These are phyloP conservation scores for Petrolisthes cinctipes DNA, from an alignment of 2,888 invertebrate genomes.

Conservation along the genomic window DNA sequence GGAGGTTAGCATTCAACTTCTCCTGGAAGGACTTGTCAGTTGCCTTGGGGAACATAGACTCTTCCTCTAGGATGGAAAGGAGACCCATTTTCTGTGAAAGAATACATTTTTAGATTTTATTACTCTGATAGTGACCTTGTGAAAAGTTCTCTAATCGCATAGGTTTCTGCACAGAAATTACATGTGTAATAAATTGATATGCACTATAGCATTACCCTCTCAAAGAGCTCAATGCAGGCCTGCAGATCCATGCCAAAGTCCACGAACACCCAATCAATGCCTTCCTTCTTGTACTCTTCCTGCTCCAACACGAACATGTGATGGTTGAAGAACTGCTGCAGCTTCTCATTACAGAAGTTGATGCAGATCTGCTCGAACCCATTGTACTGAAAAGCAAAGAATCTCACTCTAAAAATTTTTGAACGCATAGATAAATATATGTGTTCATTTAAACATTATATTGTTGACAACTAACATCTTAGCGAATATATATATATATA, in stretches of 20 bases:
- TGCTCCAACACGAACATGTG: constrained; percentile 99
- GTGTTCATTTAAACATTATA: too few relatives aligned
- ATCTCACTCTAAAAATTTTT: too few relatives aligned
- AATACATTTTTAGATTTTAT: not conserved
- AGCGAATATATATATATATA: too few relatives aligned
- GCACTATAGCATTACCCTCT: too few relatives aligned
- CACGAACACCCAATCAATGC: constrained; percentile 98
- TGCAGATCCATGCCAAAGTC: constrained; percentile 99
- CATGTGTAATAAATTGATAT: too few relatives aligned
- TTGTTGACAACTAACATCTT: too few relatives aligned
- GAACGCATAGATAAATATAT: too few relatives aligned
- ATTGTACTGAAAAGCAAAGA: constrained; percentile 72
- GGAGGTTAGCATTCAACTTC: constrained; percentile 73
- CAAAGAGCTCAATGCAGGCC: constrained; percentile 98
- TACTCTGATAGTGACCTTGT: not conserved
- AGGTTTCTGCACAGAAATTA: too few relatives aligned
- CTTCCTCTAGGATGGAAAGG: constrained; percentile 75
- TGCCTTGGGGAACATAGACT: constrained; percentile 76
- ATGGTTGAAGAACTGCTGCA: constrained; percentile 99
- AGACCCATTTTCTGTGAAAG: constrained; percentile 70
- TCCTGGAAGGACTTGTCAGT: constrained; percentile 74
- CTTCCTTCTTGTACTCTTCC: constrained; percentile 98
- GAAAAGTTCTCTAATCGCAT: not conserved
- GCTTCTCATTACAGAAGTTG: constrained; percentile 71
- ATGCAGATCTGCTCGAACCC: constrained; percentile 75